Percentiles rank a stretch among this genome's conserved stretches.
Conservation (phyloP, 2,888 invertebrate species). For the Cosmia trapezina region DNA sequence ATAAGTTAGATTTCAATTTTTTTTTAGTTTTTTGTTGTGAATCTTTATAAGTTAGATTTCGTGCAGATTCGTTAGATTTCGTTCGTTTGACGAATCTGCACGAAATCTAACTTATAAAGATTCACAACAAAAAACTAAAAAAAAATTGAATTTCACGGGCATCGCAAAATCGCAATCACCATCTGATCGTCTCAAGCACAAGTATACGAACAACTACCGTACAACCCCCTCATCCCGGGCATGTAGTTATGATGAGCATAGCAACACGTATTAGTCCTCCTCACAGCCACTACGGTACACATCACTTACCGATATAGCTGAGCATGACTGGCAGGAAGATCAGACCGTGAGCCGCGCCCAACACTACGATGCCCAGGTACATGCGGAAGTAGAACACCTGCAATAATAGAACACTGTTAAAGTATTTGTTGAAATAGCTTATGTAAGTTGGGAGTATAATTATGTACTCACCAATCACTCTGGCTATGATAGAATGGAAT, state of each 20-base stretch:
- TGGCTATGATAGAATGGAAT: too few relatives aligned
- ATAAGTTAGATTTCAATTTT: too few relatives aligned
- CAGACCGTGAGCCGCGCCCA: constrained; percentile 99
- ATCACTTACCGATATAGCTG: constrained; percentile 97
- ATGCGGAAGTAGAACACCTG: constrained; percentile 98
- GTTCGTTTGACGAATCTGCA: too few relatives aligned
- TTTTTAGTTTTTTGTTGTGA: too few relatives aligned
- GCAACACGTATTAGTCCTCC: constrained; percentile 20
- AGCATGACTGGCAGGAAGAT: constrained; percentile 99
- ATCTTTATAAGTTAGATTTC: too few relatives aligned
- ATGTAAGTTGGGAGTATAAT: not conserved
- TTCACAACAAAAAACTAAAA: too few relatives aligned
- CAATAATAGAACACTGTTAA: not conserved
- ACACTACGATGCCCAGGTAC: constrained; percentile 99
- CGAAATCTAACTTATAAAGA: too few relatives aligned
- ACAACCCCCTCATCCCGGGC: not conserved
- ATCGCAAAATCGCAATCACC: too few relatives aligned
- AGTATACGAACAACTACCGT: not conserved
- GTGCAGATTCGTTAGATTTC: too few relatives aligned
- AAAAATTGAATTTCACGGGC: too few relatives aligned
- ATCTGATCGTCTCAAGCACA: not conserved
- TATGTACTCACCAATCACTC: not conserved
- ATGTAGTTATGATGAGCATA: not conserved
- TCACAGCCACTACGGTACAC: not conserved
- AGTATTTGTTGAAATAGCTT: not conserved